Conservation (phyloP, 2,797 vertebrate genomes). For the Phalloptychus januarius region DNA sequence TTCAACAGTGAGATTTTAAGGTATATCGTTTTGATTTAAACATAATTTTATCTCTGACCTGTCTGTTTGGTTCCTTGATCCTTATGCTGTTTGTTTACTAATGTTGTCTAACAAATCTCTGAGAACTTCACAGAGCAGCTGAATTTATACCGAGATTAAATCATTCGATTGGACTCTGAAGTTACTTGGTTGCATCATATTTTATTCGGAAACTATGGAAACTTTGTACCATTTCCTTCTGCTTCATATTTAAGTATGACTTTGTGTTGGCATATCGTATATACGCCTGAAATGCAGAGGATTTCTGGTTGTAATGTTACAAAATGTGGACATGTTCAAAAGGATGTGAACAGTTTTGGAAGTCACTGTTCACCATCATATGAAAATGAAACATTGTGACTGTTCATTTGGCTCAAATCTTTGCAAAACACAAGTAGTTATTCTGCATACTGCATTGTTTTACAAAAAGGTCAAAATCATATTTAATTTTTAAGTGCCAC, state of each 20-base stretch:
- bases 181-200: neutral
- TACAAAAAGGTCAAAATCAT: conserved; percentile 13
- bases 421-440: conserved; percentile 10
- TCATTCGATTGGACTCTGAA: neutral
- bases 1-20: neutral
- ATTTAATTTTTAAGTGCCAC: conserved; percentile 13
- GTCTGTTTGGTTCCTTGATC: neutral
- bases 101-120: neutral
- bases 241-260: neutral
- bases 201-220: neutral
- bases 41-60: neutral
- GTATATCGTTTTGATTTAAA: neutral
- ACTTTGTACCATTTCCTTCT: neutral
- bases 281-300: neutral
- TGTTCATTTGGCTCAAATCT: neutral
- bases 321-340: neutral
- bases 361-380: neutral
- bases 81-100: neutral
- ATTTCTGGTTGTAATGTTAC: neutral
- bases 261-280: neutral
- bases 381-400: neutral
- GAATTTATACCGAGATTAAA: neutral
- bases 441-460: neutral
- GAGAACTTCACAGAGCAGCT: neutral
- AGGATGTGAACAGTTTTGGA: neutral